A percentile compares a stretch with the other conserved stretches of the same genome.
phyloP scores from a whole-genome alignment of 2,113 vertebrate species.

The Martes martes region DNA sequence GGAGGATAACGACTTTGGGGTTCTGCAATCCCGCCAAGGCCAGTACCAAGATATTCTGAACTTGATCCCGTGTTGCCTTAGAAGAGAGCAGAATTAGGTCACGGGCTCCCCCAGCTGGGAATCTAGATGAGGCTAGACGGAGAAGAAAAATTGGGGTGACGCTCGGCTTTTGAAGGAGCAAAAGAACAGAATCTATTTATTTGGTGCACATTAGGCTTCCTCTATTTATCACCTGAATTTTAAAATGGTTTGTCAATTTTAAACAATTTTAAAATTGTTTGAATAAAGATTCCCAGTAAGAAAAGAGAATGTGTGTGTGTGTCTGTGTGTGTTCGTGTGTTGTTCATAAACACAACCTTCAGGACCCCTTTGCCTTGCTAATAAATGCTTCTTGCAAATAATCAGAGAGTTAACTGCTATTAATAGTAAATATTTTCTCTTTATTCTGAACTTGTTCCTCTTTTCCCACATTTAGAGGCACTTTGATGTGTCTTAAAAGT shows the following conservation, averaged over 20 bases:
- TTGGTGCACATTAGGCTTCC: not conserved
- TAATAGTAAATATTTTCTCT: not conserved
- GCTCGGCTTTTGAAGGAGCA: not conserved
- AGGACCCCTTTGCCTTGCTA: not conserved
- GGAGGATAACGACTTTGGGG: not conserved
- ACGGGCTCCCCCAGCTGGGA: not conserved
- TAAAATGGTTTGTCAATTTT: not conserved
- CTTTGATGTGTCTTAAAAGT: slow-evolving; percentile 13
- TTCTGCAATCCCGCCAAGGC: rapidly evolving
- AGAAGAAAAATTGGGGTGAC: not conserved
- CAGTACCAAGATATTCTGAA: not conserved
- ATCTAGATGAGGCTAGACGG: slow-evolving; percentile 2
- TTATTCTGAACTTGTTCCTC: not conserved
- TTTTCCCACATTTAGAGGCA: not conserved
- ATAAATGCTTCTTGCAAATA: not conserved
- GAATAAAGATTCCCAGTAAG: slow-evolving; percentile 25
- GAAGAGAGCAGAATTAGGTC: slow-evolving; percentile 13
- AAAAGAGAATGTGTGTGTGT: not conserved
- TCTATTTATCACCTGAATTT: not conserved
- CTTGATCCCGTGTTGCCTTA: not conserved
- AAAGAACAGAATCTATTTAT: slow-evolving; percentile 29
- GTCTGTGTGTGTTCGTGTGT: not conserved
- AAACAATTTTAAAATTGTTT: not conserved
- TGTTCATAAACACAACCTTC: not conserved
- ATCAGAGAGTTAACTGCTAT: not conserved